Base-by-base conservation (phyloP, 2,888 invertebrate genomes). In the Acanthosepion esculentum region DNA sequence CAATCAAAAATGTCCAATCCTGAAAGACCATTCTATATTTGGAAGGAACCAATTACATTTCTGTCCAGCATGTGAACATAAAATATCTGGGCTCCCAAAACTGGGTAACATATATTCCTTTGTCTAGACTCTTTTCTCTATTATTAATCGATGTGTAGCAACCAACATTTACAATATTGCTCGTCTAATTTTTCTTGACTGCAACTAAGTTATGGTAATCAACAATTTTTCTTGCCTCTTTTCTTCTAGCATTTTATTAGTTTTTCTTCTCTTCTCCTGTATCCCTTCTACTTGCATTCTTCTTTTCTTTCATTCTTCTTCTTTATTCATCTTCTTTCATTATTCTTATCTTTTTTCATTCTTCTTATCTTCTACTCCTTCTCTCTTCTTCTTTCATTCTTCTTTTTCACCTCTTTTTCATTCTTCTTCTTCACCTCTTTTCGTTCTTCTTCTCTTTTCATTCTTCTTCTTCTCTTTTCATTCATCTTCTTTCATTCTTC, bases 21-120 rank as follows among this genome's bases (percentile, higher is more conserved):
- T 78, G 78, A 78, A 78, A 78, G 78, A n/a, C 78, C 78, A 33
- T 78, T 78, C 78, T 78, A 78, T 78, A 78, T 78, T 78, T 78
- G n/a, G 78, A 78, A 78, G 33, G 78, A 78, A 78, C n/a, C 78
- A 78, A 78, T 78, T 78, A 78, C n/a, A n/a, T 78, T 78, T 78
- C 78, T 78, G 78, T 78, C n/a, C 78, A 78, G 33, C 78, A 78
- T n/a, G n/a, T n/a, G 78, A 78, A 78, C 78, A 78, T 78, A 78
- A 78, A 78, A 78, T 78, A 78, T 78, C 78, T 78, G n/a, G 78
- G 78, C n/a, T n/a, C 78, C n/a, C n/a, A 18, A 78, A 78, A 78
- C 78, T 78, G 78, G n/a, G 78, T n/a, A 78, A 78, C 78, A 12
- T n/a, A 78, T n/a, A 78, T 78, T 78, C 78, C n/a, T 78, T 78